Conservation (phyloP, 2,797 vertebrate species). For the Sebastes hopkinsi region DNA sequence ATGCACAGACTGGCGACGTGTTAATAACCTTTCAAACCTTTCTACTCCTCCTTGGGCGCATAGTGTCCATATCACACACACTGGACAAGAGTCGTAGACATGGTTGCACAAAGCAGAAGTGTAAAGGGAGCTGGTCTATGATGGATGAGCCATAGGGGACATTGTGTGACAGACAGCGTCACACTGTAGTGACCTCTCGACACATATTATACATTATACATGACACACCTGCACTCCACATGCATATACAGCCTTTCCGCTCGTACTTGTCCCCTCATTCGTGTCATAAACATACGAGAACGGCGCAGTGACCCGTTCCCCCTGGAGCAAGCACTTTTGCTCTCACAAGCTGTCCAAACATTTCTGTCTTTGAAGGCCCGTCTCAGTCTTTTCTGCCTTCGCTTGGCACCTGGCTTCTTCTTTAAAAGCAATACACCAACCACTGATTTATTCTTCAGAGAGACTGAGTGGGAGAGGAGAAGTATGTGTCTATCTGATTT, state of each 20-base stretch:
- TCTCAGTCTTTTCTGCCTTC: conserved; percentile 37
- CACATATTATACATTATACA: conserved; percentile 50
- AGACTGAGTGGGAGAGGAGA: conserved; percentile 31
- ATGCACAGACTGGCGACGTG: not conserved
- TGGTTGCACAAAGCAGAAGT: not conserved
- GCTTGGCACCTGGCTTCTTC: conserved; percentile 42
- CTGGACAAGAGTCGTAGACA: not conserved
- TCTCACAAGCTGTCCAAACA: conserved; percentile 60
- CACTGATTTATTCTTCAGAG: conserved; percentile 54
- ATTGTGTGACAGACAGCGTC: conserved; percentile 37
- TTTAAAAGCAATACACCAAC: conserved; percentile 39
- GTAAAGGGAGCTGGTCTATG: conserved; percentile 4
- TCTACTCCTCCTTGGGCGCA: not conserved
- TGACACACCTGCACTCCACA: conserved; percentile 31
- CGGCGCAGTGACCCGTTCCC: conserved; percentile 38
- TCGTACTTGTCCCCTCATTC: conserved; percentile 1
- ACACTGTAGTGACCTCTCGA: conserved; percentile 28
- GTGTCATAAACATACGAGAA: conserved; percentile 24
- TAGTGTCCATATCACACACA: conserved; percentile 12
- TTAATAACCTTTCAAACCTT: conserved; percentile 40
- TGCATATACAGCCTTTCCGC: conserved; percentile 21
- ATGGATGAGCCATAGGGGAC: conserved; percentile 29
- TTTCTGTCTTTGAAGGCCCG: conserved; percentile 44
- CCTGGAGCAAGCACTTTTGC: conserved; percentile 34
- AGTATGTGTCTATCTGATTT: not conserved